Percentiles rank a stretch among this genome's conserved stretches.
Evolutionary conservation across 1,140 invertebrate species (phyloP).

Genomic region (Thaumetopoea pityocampa): DNA sequence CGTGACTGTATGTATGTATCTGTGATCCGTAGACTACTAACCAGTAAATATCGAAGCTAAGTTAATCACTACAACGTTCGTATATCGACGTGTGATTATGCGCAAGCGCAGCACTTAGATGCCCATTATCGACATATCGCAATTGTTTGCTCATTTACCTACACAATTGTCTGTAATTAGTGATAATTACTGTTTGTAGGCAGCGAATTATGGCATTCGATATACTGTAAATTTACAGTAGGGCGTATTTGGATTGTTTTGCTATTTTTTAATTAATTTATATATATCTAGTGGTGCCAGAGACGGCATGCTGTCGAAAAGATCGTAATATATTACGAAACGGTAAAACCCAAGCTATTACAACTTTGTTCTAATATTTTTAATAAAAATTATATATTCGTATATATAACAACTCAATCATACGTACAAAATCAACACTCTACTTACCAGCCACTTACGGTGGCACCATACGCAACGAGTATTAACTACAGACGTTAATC

Average conservation of each 20-base stretch:
- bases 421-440: conserved; percentile 32
- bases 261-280: conserved; percentile 1
- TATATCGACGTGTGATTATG: conserved; percentile 19
- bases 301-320: neutral
- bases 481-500: conserved; percentile 42
- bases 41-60: conserved; percentile 7
- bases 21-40: no score
- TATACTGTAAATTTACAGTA: neutral
- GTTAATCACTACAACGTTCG: conserved; percentile 4
- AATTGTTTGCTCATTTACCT: conserved; percentile 23
- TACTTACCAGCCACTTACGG: no score
- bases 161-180: conserved; percentile 24
- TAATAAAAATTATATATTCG: neutral
- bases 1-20: no score
- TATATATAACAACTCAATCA: conserved; percentile 9
- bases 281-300: neutral
- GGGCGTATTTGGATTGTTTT: neutral
- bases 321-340: neutral
- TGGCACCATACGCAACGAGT: conserved; percentile 37
- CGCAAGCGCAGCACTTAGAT: conserved; percentile 19
- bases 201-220: conserved; percentile 9
- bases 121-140: conserved; percentile 25
- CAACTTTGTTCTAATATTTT: neutral
- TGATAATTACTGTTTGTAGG: conserved; percentile 18
- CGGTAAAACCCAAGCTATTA: no score